Base-by-base conservation (phyloP, 2,888 invertebrate species). In the Ligdia adustata region DNA sequence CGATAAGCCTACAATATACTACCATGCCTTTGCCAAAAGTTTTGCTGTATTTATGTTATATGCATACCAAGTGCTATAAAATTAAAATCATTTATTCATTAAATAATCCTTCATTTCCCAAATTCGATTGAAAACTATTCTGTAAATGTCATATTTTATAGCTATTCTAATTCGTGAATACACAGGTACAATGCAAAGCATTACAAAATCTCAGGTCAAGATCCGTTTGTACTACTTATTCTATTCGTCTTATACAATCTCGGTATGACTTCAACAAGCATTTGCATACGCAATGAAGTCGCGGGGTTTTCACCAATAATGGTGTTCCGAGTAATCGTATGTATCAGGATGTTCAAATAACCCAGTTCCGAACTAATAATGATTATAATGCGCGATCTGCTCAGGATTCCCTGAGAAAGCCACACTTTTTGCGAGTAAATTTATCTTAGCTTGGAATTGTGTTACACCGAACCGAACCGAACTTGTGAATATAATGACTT, bases 331-430 rank as follows among this genome's bases (percentile, higher is more conserved):
- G 83, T 80, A 82, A 79, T 77, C 72, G 62, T 65, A 67, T 66
- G 42, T 63, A 84, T 77, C 79, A 82, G 80, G 82, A 80, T 79
- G 74, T 79, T 65, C 64, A 69, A 78, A 75, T 73, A 69, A 71
- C 70, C 72, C 67, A 60, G 62, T 67, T 77, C 73, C 73, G 62
- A 72, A 68, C 70, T 57, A 64, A 41, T 42, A 13, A 12, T 26
- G 11, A 18, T 28, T 71, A 61, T 72, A 69, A 59, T 60, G 62
- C 57, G 58, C 28, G 20, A 57, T 60, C 57, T 58, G 60, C 67
- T 69, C 57, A 77, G 73, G 67, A 72, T 73, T 74, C 75, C 76
- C 76, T 75, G 61, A 72, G 76, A 77, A 74, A 74, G 66, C 55
- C 40, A 55, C 55, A 54, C 62, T 77, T 75, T 78, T 77, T 77